Conservation (phyloP, 2,888 invertebrate genomes). For the Cremastinae sp. region DNA sequence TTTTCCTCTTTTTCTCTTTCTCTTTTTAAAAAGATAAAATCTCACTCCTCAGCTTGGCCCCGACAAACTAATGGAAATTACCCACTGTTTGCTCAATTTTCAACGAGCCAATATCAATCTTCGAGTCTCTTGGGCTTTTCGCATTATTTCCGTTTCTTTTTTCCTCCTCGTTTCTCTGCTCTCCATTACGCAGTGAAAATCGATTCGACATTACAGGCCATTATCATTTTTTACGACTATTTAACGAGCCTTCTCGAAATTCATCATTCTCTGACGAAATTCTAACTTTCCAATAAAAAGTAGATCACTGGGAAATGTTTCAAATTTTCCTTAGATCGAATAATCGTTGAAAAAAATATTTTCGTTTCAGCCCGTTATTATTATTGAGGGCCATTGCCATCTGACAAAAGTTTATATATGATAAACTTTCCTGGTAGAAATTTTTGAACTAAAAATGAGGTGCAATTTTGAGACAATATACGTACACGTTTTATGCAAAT, state of each 20-base stretch:
- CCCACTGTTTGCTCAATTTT: slow-evolving; percentile 23
- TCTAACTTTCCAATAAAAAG: neutral
- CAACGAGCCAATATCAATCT: slow-evolving; percentile 36
- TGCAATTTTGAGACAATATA: too few species aligned
- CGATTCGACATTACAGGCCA: slow-evolving; percentile 43
- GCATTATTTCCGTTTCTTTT: slow-evolving; percentile 13
- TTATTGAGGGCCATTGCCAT: too few species aligned
- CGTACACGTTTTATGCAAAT: too few species aligned
- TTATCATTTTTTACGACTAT: slow-evolving; percentile 39
- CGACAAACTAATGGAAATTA: slow-evolving; percentile 44
- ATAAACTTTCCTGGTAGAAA: too few species aligned
- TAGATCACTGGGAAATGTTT: too few species aligned
- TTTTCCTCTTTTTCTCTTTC: slow-evolving; percentile 41
- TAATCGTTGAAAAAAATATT: neutral
- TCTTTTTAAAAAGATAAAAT: slow-evolving; percentile 27
- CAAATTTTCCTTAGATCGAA: too few species aligned
- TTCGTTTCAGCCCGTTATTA: too few species aligned
- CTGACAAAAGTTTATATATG: too few species aligned
- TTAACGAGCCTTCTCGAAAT: slow-evolving; percentile 5
- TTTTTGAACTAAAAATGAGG: too few species aligned
- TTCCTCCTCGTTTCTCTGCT: slow-evolving; percentile 2
- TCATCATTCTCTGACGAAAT: neutral
- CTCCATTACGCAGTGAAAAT: slow-evolving; percentile 24
- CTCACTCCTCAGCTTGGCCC: slow-evolving; percentile 8
- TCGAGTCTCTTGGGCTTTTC: slow-evolving; percentile 5